Evolutionary conservation across 2,888 invertebrate genomes (phyloP).

Genomic region (Atethmia centrago): DNA sequence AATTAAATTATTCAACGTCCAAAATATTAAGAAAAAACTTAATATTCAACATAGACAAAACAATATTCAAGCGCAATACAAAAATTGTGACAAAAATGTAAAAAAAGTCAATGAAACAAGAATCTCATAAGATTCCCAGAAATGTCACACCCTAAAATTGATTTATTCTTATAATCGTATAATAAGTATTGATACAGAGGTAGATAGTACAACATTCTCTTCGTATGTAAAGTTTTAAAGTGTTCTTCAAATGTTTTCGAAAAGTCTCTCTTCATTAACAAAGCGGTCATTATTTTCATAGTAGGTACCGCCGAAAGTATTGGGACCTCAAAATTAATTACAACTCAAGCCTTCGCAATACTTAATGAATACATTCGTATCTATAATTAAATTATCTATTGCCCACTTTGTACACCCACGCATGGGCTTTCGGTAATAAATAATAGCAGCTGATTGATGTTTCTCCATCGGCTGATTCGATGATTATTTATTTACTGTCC

Average conservation of each 20-base stretch:
- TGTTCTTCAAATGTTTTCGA: not conserved
- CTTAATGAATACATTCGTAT: slow-evolving; percentile 74
- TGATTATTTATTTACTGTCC: slow-evolving; percentile 64
- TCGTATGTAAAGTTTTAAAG: not conserved
- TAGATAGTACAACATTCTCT: not conserved
- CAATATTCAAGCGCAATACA: no score
- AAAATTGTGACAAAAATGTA: not conserved
- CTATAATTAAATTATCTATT: slow-evolving; percentile 76
- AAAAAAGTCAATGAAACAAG: no score
- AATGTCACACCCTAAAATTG: slow-evolving; percentile 8
- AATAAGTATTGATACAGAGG: not conserved
- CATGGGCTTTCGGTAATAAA: slow-evolving; percentile 70
- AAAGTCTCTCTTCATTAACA: slow-evolving; percentile 19
- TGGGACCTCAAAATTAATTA: slow-evolving; percentile 61
- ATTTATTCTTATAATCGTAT: not conserved
- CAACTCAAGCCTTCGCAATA: slow-evolving; percentile 59
- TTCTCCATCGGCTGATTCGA: slow-evolving; percentile 66
- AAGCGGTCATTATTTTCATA: slow-evolving; percentile 35
- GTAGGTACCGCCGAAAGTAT: slow-evolving; percentile 36
- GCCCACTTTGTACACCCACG: slow-evolving; percentile 76
- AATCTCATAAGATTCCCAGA: no score
- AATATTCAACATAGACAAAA: not conserved
- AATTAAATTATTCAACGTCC: not conserved
- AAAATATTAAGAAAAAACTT: not conserved
- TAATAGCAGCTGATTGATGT: slow-evolving; percentile 71